These are phyloP conservation scores for Herminia tarsipennalis DNA, from an alignment of 2,888 invertebrate genomes.

Conservation along the genomic window DNA sequence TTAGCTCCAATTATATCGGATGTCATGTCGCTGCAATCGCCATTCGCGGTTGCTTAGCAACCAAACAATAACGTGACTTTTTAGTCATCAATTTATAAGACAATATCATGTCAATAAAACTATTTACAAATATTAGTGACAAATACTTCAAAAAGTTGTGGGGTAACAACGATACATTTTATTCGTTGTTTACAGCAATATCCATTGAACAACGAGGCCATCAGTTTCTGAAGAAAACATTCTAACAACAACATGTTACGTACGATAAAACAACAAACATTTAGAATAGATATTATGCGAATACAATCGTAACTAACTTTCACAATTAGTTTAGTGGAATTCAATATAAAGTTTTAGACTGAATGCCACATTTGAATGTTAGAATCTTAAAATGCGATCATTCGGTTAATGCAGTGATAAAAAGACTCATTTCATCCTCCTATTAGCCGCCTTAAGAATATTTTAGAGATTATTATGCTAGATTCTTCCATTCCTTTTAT, in stretches of 20 bases:
- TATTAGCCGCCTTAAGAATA: too few relatives aligned
- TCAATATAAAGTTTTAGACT: constrained; percentile 10
- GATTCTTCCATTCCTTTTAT: too few relatives aligned
- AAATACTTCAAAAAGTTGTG: constrained; percentile 13
- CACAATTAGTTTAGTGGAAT: constrained; percentile 13
- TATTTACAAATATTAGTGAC: too few relatives aligned
- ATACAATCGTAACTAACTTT: constrained; percentile 15
- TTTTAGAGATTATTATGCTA: too few relatives aligned
- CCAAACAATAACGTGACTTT: too few relatives aligned
- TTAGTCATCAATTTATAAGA: too few relatives aligned
- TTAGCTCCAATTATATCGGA: too few relatives aligned
- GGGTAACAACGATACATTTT: neutral
- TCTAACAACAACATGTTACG: constrained; percentile 3
- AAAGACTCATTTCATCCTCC: constrained; percentile 8
- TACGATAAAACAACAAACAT: constrained; percentile 6
- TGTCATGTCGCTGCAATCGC: too few relatives aligned
- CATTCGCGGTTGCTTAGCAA: too few relatives aligned
- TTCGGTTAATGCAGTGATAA: constrained; percentile 13
- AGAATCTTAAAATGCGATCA: constrained; percentile 16
- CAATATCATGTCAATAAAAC: too few relatives aligned
- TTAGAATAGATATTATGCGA: neutral
- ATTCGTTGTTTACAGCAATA: constrained; percentile 23
- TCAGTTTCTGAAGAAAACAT: constrained; percentile 6
- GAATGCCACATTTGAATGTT: neutral
- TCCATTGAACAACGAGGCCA: constrained; percentile 2